Evolutionary conservation across 2,113 vertebrate species (phyloP), one percentile per base, ranked within the genome.

Genomic region (Brachyistius frenatus): DNA sequence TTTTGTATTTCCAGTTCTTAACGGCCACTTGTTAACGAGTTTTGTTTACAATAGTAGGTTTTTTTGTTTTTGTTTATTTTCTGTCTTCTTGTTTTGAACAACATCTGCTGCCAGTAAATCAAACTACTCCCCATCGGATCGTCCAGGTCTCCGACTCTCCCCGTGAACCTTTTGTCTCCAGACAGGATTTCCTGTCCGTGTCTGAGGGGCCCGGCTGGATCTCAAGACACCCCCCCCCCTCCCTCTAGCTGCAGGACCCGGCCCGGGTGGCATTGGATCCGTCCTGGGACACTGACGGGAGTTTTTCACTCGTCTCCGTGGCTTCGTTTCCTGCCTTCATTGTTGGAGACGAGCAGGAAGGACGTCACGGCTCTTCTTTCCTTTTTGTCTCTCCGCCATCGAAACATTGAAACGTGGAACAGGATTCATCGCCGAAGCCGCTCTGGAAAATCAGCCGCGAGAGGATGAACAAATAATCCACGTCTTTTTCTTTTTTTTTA

Each of bases 341-440:
- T 91, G 88, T 92, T 83, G 47, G 0, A 58, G 57, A 61, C 13
- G 54, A 73, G 63, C 78, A 88, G 91, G 89, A 91, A 91, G 86
- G 83, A 92, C 83, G 60, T 67, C 49, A 8, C 0, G 14, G 36
- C 60, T 35, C 0, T 74, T 4, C 60, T 46, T 46, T 44, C 36
- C 36, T 37, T 62, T 23, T 14, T 52, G 78, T 80, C 80, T 49
- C 32, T 60, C 30, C 9, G 54, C 52, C n/a, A 23, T 23, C 23
- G 23, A 23, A 11, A 44, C 6, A 47, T 52, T 47, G 49, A 44
- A 5, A 68, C 5, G 56, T 4, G 5, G 16, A 78, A 16, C 73
- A 37, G 36, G 0, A 66, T 1, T 44, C 49, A 31, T 14, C 80
- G 61, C 30, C 36, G n/a, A 15, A 61, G 23, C 47, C 8, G 14